Conservation (phyloP, 2,888 invertebrate genomes). For the Biston betularia region DNA sequence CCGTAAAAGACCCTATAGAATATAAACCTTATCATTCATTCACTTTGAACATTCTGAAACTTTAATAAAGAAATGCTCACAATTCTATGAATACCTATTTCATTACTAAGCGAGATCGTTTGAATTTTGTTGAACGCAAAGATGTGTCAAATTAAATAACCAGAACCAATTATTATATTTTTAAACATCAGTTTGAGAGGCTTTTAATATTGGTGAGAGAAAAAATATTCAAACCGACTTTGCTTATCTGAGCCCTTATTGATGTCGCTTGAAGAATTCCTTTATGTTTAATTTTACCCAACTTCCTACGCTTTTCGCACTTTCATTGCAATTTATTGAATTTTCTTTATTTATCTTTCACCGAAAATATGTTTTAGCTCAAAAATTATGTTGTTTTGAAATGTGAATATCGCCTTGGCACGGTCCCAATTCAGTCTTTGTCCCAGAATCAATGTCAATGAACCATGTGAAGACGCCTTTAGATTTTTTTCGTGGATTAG, state of each 20-base stretch:
- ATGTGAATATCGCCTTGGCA: constrained; percentile 69
- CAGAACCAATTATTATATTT: too few relatives aligned
- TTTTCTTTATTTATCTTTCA: constrained; percentile 17
- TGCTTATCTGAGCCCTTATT: not conserved
- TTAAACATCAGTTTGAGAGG: too few relatives aligned
- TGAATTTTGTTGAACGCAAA: too few relatives aligned
- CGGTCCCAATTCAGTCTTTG: constrained; percentile 68
- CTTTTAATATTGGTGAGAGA: too few relatives aligned
- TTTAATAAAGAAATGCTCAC: too few relatives aligned
- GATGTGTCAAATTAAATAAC: too few relatives aligned
- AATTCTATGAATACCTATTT: too few relatives aligned
- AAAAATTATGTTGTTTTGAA: constrained; percentile 54
- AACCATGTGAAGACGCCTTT: constrained; percentile 57
- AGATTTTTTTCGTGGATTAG: constrained; percentile 36
- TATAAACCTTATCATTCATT: too few relatives aligned
- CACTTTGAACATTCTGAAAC: too few relatives aligned
- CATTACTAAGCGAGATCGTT: too few relatives aligned
- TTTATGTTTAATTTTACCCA: not conserved
- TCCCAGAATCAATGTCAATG: constrained; percentile 72
- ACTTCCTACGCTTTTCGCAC: constrained; percentile 6
- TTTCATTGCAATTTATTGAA: constrained; percentile 20
- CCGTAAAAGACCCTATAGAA: too few relatives aligned
- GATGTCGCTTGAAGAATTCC: not conserved
- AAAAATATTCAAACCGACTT: too few relatives aligned
- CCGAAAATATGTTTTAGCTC: constrained; percentile 33